phyloP scores from a whole-genome alignment of 1,140 invertebrate species.

The Euborellia annulipes region DNA sequence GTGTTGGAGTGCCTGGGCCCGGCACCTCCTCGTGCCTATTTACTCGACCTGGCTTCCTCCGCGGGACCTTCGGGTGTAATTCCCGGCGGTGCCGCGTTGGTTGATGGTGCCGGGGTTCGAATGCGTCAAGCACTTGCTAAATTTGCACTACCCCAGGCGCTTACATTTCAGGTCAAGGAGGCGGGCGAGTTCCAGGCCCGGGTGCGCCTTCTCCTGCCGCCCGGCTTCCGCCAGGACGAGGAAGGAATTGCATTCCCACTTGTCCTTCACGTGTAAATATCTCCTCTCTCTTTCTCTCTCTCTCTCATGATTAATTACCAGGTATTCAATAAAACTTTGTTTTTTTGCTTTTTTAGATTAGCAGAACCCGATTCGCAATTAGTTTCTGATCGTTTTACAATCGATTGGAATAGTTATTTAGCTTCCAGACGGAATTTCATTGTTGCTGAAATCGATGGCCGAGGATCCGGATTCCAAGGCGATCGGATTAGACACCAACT shows the following conservation, averaged over 20 bases:
- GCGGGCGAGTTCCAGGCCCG: constrained; percentile 25
- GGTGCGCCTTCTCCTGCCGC: constrained; percentile 54
- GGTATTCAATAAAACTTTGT: neutral
- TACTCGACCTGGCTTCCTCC: no score
- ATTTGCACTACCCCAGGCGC: no score
- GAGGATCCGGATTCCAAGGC: constrained; percentile 62
- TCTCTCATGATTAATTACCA: constrained; percentile 3
- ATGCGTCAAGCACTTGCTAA: no score
- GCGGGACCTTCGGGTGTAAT: no score
- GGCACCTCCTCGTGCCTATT: no score
- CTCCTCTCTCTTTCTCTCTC: constrained; percentile 4
- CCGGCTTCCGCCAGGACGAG: constrained; percentile 61
- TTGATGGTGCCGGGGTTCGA: no score
- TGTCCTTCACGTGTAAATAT: constrained; percentile 61
- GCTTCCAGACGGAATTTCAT: constrained; percentile 58
- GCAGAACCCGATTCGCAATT: constrained; percentile 57
- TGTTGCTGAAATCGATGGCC: constrained; percentile 59
- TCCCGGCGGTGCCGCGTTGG: no score
- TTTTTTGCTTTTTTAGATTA: constrained; percentile 31
- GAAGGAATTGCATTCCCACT: constrained; percentile 65
- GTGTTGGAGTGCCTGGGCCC: no score
- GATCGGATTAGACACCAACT: constrained; percentile 53
- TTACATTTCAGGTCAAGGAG: neutral
- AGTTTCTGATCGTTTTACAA: constrained; percentile 53
- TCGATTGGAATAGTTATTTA: constrained; percentile 63